phyloP scores from a whole-genome alignment of 2,888 invertebrate genomes.

The Neoitamus cyanurus region DNA sequence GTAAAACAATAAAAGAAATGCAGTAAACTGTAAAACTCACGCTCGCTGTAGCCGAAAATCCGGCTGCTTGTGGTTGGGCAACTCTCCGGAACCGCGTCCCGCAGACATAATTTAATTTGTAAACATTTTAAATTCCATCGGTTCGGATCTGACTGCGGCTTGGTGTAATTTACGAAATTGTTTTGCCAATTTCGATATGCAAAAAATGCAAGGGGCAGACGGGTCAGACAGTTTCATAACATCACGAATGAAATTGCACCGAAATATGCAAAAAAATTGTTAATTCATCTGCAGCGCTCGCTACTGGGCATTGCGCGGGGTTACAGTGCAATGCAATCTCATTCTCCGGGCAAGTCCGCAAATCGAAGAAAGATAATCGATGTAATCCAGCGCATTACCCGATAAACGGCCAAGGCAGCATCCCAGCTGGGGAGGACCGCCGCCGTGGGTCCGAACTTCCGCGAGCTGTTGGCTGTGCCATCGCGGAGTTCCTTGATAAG shows the following conservation, averaged over 20 bases:
- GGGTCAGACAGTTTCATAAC: slow-evolving; percentile 12
- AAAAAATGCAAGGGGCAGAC: background rate
- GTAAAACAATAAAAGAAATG: background rate
- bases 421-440: background rate
- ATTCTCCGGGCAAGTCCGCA: background rate
- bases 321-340: background rate
- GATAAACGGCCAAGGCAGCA: background rate
- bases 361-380: slow-evolving; percentile 24
- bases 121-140: background rate
- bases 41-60: background rate
- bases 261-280: slow-evolving; percentile 12
- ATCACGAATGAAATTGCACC: slow-evolving; percentile 19
- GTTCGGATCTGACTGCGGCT: background rate
- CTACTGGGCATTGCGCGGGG: slow-evolving; percentile 7
- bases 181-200: background rate
- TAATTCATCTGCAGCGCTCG: background rate
- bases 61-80: background rate
- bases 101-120: background rate
- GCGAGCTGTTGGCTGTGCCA: background rate
- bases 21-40: background rate
- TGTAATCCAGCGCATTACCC: slow-evolving; percentile 21
- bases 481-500: background rate
- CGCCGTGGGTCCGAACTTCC: background rate
- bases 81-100: background rate
- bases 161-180: background rate